Percentiles rank a stretch among this genome's conserved stretches.
Evolutionary conservation across 2,113 vertebrate species (phyloP).

Genomic region (Passerina amoena): DNA sequence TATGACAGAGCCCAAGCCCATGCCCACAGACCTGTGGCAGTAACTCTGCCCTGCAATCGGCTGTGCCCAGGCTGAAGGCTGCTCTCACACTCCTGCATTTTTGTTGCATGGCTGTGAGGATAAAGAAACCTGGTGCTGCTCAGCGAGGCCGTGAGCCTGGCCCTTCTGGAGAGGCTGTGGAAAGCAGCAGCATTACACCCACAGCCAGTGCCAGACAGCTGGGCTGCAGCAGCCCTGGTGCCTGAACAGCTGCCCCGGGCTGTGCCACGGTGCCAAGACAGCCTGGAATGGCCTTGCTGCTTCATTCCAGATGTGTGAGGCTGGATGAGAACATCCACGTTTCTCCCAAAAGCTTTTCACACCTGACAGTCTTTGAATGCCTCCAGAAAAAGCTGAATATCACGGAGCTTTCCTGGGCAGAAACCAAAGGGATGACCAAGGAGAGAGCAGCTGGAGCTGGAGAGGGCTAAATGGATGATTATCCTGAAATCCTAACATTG

Average conservation of each 20-base stretch:
- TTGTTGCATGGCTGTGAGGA: background rate
- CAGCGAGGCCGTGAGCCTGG: background rate
- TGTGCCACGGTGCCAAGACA: background rate
- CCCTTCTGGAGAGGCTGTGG: background rate
- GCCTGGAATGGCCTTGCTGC: background rate
- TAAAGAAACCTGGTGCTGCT: background rate
- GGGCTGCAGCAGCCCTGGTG: background rate
- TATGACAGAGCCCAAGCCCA: background rate
- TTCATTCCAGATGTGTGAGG: background rate
- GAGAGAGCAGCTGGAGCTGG: background rate
- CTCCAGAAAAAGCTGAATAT: background rate
- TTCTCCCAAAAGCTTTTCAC: background rate
- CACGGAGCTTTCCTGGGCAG: background rate
- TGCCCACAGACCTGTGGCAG: rapidly evolving
- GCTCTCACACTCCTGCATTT: background rate
- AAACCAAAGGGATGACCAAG: background rate
- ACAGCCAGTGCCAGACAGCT: background rate
- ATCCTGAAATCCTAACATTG: background rate
- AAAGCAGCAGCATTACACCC: background rate
- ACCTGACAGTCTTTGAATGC: background rate
- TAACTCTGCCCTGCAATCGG: background rate
- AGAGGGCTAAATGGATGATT: background rate
- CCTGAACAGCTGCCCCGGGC: background rate
- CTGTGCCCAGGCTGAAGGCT: background rate
- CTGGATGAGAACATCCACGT: background rate